phyloP scores from a whole-genome alignment of 1,140 invertebrate species.

The Lepidotrigona ventralis region DNA sequence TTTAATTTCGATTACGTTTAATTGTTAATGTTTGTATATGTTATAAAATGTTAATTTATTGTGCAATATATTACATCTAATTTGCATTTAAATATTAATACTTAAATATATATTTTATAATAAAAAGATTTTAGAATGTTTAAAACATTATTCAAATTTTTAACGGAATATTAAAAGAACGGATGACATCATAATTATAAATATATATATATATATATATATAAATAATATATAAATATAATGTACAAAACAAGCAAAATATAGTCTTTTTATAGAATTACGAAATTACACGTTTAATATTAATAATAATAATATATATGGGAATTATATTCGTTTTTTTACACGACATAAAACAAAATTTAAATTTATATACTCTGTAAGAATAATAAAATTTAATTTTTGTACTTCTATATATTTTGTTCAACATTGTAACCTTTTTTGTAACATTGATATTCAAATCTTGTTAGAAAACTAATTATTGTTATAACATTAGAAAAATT shows the following conservation, averaged over 20 bases:
- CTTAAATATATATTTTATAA: conserved; percentile 24
- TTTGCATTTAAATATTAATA: conserved; percentile 40
- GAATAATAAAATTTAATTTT: conserved; percentile 55
- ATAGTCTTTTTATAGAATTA: conserved; percentile 15
- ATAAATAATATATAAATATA: background rate
- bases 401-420: conserved; percentile 16
- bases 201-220: no score
- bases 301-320: conserved; percentile 29
- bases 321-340: conserved; percentile 45
- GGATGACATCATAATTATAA: conserved; percentile 12
- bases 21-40: background rate
- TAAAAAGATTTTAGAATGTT: background rate
- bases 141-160: conserved; percentile 6
- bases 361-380: conserved; percentile 33
- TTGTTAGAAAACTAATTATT: background rate
- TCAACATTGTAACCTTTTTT: background rate
- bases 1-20: background rate
- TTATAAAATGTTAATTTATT: conserved; percentile 13
- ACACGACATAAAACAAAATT: conserved; percentile 18
- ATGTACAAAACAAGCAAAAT: conserved; percentile 30
- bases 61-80: background rate
- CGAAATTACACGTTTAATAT: background rate
- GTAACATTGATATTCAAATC: background rate
- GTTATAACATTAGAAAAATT: background rate
- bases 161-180: background rate